Evolutionary conservation across 1,140 invertebrate species (phyloP).

Genomic region (Heliconius eleuchia): DNA sequence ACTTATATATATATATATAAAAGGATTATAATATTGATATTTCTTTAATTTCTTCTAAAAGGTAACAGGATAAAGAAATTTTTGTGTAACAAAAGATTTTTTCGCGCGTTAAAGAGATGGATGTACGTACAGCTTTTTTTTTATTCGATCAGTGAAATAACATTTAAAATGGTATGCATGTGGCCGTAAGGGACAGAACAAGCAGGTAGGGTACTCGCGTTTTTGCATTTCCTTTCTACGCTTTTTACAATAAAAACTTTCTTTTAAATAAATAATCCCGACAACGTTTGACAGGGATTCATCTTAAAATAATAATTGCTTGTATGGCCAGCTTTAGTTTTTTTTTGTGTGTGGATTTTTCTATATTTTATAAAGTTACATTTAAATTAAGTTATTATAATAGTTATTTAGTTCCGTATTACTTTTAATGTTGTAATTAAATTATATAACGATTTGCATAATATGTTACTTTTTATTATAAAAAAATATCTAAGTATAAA

Average conservation of each 20-base stretch:
- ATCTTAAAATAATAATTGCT: slow-evolving; percentile 78
- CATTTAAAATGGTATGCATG: slow-evolving; percentile 64
- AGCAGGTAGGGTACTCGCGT: slow-evolving; percentile 65
- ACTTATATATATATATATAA: slow-evolving; percentile 34
- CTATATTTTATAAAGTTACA: slow-evolving; percentile 28
- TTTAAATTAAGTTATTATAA: neutral
- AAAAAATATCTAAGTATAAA: too few species aligned
- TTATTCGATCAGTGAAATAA: slow-evolving; percentile 51
- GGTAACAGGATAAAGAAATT: slow-evolving; percentile 56
- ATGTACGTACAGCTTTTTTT: slow-evolving; percentile 59
- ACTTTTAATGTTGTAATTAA: neutral
- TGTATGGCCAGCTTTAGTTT: slow-evolving; percentile 53
- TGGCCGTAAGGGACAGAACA: slow-evolving; percentile 68
- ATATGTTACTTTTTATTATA: neutral
- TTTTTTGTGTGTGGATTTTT: slow-evolving; percentile 33
- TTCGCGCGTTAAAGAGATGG: slow-evolving; percentile 54
- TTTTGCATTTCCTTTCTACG: slow-evolving; percentile 79
- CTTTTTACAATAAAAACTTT: slow-evolving; percentile 81
- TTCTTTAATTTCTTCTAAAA: slow-evolving; percentile 45
- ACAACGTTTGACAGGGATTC: slow-evolving; percentile 76
- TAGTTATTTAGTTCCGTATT: neutral
- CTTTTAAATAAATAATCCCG: slow-evolving; percentile 81
- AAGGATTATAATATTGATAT: slow-evolving; percentile 62
- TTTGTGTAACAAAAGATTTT: slow-evolving; percentile 58
- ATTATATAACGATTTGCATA: neutral